Percentiles rank a stretch among this genome's conserved stretches.
Conservation (phyloP, 2,113 vertebrate genomes). For the Cricetomys ansorgei region DNA sequence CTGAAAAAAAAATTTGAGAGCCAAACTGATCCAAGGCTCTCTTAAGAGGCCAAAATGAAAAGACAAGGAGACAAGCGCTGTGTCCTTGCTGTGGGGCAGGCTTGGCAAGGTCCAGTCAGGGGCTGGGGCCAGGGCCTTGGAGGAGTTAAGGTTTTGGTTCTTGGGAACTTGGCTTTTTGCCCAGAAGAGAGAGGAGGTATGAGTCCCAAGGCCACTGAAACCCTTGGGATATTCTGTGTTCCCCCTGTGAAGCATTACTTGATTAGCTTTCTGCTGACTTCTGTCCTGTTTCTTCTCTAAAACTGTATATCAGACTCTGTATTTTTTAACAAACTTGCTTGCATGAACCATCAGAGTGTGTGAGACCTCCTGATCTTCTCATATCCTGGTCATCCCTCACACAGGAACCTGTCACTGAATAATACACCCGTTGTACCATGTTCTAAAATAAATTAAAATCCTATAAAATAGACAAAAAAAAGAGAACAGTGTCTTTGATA, state of each 20-base stretch:
- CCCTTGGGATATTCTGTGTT: not conserved
- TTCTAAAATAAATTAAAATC: not conserved
- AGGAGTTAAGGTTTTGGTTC: not conserved
- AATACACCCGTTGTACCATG: not conserved
- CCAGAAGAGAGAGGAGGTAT: not conserved
- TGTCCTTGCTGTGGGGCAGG: not conserved
- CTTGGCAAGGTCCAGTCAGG: not conserved
- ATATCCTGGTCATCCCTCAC: not conserved
- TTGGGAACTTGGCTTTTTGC: not conserved
- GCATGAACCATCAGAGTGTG: not conserved
- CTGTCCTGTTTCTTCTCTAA: not conserved
- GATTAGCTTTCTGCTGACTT: too few species aligned
- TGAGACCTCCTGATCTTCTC: not conserved
- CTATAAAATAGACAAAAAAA: not conserved
- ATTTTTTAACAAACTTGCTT: not conserved
- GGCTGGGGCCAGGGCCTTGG: not conserved
- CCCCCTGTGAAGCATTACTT: not conserved
- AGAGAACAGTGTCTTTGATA: not conserved
- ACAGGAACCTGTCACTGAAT: not conserved
- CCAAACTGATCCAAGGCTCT: not conserved
- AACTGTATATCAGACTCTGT: not conserved
- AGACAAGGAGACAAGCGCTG: too few species aligned
- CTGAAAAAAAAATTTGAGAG: not conserved
- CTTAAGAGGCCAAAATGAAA: not conserved
- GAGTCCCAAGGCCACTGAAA: not conserved